Evolutionary conservation across 2,888 invertebrate genomes (phyloP).

Genomic region (Leptinotarsa peninsularis): DNA sequence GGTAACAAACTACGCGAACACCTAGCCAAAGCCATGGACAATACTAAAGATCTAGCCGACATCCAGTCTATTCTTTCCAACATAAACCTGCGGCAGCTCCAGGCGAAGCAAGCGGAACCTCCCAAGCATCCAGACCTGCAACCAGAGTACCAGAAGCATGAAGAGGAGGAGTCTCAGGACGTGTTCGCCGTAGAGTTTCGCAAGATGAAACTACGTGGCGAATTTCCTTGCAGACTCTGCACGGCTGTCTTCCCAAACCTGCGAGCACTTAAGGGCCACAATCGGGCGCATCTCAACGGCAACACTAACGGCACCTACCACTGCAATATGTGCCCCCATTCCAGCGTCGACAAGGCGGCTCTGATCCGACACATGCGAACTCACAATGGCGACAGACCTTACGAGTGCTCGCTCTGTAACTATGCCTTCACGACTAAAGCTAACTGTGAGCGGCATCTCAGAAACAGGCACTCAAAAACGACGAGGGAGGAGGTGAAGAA

Average conservation of each 20-base stretch:
- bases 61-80: constrained; percentile 87
- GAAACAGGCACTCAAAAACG: constrained; percentile 89
- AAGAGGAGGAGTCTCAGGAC: constrained; percentile 84
- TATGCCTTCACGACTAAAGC: constrained; percentile 98
- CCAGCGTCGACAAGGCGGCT: constrained; percentile 90
- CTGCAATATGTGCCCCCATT: constrained; percentile 94
- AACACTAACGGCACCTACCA: constrained; percentile 84
- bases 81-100: constrained; percentile 77
- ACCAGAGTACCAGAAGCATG: constrained; percentile 59
- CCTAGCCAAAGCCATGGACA: constrained; percentile 64
- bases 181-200: constrained; percentile 86
- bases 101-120: constrained; percentile 60
- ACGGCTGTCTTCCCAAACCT: constrained; percentile 88
- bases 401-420: constrained; percentile 94
- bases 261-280: constrained; percentile 90
- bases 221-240: constrained; percentile 92
- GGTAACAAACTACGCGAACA: constrained; percentile 56
- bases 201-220: constrained; percentile 90
- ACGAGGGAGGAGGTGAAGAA: constrained; percentile 90
- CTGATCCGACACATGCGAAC: constrained; percentile 92
- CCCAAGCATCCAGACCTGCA: constrained; percentile 46
- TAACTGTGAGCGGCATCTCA: constrained; percentile 93
- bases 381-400: constrained; percentile 95
- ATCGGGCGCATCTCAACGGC: constrained; percentile 84
- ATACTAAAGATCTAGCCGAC: constrained; percentile 83